Base-by-base conservation (phyloP, 2,888 invertebrate genomes). In the Theristus sp. region DNA sequence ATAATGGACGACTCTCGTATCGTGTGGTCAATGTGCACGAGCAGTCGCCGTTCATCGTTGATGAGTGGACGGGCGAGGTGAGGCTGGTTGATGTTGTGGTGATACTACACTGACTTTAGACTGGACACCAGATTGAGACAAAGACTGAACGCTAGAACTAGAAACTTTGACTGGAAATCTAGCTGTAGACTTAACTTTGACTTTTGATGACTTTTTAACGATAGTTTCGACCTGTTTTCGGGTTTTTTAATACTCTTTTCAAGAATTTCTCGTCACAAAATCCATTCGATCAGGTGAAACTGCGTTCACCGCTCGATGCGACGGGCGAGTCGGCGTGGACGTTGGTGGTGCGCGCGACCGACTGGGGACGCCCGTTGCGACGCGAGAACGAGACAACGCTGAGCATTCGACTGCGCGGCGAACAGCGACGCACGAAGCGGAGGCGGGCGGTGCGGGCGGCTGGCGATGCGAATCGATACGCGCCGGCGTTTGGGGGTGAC, bases 1-100 rank as follows among this genome's bases (percentile, higher is more conserved):
- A 93, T 73, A 94, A 91, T 77, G 89, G 90, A 1, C 89, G 89
- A 77, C 85, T 96, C 67, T 91, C 89, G 0, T 94, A 91, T 78
- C 86, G 88, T 68, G 85, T 93, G 67, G 88, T 87, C 59, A 91
- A 91, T 76, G 78, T 87, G 60, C 85, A 86, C 70, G 84, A 85
- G 60, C 86, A 52, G 13, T 10, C 89, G 24, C 94, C 93, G n/a
- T 94, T 94, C 75, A 87, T 89, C 67, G 87, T 94, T 56, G 90
- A 93, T 73, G 90, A 88, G 71, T 91, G 91, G 76, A 84, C 87
- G 6, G 94, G 94, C 0, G 81, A 85, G 38, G 83, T 94, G 20
- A 6, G 54, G 6, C 22, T 52, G 22, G 22, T 52, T 52, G 10
- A 52, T 10, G 10, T 22, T 10, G 52, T 25, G 6, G 3, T n/a